These are phyloP conservation scores for Cylloceria caligata DNA, from an alignment of 2,888 invertebrate species.

Conservation along the genomic window DNA sequence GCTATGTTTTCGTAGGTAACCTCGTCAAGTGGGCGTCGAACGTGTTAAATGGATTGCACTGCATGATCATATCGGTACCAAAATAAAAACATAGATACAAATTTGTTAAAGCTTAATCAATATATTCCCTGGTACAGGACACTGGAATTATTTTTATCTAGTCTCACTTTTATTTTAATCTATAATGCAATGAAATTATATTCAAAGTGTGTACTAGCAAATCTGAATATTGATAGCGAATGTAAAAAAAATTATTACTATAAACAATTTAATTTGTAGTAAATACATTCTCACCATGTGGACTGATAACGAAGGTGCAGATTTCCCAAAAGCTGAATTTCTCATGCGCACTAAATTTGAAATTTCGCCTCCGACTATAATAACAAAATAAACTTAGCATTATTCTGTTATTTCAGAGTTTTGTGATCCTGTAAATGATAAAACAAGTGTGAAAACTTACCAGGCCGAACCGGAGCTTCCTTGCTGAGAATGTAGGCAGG, in stretches of 20 bases:
- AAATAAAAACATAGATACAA: background rate
- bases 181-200: background rate
- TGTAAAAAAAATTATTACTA: no score
- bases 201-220: no score
- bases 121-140: constrained; percentile 9
- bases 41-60: no score
- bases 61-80: background rate
- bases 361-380: constrained; percentile 84
- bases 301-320: constrained; percentile 95
- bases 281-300: constrained; percentile 87
- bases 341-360: constrained; percentile 95
- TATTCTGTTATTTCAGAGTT: background rate
- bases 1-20: no score
- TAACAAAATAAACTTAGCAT: background rate
- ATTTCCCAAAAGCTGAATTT: constrained; percentile 95
- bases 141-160: constrained; percentile 4
- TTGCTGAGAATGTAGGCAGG: constrained; percentile 79
- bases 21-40: no score
- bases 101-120: background rate
- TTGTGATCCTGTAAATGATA: background rate
- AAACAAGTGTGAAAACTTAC: constrained; percentile 68
- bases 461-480: constrained; percentile 81
- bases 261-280: no score
- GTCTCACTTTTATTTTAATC: no score
- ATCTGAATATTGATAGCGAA: no score